These are phyloP conservation scores for Cairina moschata DNA, from an alignment of 2,113 vertebrate species.

Conservation along the genomic window DNA sequence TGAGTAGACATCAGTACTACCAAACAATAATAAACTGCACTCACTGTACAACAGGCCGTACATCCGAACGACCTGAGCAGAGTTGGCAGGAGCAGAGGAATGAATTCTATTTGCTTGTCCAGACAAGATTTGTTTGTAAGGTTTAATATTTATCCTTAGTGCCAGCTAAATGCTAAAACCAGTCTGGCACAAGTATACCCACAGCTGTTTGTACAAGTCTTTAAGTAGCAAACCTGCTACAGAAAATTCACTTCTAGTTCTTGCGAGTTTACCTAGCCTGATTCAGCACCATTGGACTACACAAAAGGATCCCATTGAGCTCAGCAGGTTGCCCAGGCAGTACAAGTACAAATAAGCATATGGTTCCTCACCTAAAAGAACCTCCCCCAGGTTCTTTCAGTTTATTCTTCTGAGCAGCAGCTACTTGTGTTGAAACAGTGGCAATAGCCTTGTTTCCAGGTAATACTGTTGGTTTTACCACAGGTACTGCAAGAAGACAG, in stretches of 20 bases:
- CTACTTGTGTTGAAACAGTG: slow-evolving; percentile 78
- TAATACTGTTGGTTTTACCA: slow-evolving; percentile 83
- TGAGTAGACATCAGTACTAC: neutral
- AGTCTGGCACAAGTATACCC: neutral
- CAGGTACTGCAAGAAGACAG: slow-evolving; percentile 78
- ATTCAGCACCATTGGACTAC: neutral
- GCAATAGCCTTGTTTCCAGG: slow-evolving; percentile 83
- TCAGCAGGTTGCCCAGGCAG: neutral
- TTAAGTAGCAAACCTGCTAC: neutral
- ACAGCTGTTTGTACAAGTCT: neutral
- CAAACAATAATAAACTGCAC: neutral
- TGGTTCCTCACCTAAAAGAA: slow-evolving; percentile 87
- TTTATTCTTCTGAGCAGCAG: slow-evolving; percentile 88
- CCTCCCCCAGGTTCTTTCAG: slow-evolving; percentile 91
- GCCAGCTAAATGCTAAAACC: slow-evolving; percentile 24
- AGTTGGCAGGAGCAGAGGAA: neutral
- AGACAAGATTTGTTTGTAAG: slow-evolving; percentile 16
- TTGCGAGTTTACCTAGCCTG: neutral
- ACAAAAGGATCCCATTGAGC: neutral
- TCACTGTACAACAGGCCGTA: neutral
- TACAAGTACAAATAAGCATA: neutral
- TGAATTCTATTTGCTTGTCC: slow-evolving; percentile 5
- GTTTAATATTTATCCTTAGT: neutral
- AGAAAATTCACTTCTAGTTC: neutral
- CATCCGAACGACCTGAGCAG: neutral